Evolutionary conservation across 2,888 invertebrate genomes (phyloP), one percentile per base, ranked within the genome.

Genomic region (Chloromyia formosa): DNA sequence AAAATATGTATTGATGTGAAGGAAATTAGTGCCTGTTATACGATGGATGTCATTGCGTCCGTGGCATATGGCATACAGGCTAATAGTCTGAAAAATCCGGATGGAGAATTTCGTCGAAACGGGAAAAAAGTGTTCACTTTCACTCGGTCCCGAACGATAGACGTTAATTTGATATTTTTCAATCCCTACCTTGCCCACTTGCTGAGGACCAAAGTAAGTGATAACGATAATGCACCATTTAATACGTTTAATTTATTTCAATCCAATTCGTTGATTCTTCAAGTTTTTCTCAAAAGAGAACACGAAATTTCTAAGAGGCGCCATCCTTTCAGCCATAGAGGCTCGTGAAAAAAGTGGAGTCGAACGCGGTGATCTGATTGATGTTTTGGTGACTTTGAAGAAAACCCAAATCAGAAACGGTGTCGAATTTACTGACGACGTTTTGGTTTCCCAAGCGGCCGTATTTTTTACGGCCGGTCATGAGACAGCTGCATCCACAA

Each of bases 281-380:
- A 18, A 79, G 79, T 82, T 87, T 1, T 85, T 85, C 66, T 66
- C 81, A 0, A 23, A 77, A 1, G 80, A 83, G 5, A 80, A 80
- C 35, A 75, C 81, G 0, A 76, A 78, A 7, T 88, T 87, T 75
- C 71, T 89, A 5, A 80, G 85, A 0, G 75, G 75, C 0, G 81
- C 82, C 0, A 85, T 88, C 1, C 81, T 80, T 75, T 81, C 84
- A 1, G 85, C 86, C 0, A 84, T 88, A 61, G 72, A 80, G 0
- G 81, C 85, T 10, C 82, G 89, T 2, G 83, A 85, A 72, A 79
- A 82, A 14, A 82, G 82, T 2, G 86, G 84, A 3, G 69, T 78
- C 0, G 81, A 81, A 12, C 82, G 87, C 12, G 84, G 86, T 69
- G 88, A 89, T 79, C 82, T 89, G 1, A 84, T 89, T 56, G 88